A percentile compares a stretch with the other conserved stretches of the same genome.
Conservation (phyloP, 2,113 vertebrate genomes). For the Rallus limicola region DNA sequence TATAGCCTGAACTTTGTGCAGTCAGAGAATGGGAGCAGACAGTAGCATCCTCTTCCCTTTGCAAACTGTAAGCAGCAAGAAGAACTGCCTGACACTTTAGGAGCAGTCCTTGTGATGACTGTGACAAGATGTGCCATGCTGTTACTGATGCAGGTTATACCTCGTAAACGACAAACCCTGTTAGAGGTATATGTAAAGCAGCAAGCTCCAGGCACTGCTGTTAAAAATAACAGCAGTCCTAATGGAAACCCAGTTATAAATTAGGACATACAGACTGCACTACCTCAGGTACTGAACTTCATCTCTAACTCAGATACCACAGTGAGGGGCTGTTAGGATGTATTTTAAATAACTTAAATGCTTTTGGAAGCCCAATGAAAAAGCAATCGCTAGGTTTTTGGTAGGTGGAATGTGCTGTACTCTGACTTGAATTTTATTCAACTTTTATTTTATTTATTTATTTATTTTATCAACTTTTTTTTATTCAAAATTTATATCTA, state of each 20-base stretch:
- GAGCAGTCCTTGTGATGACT: neutral
- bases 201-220: neutral
- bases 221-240: neutral
- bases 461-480: too few species aligned
- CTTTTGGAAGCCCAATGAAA: neutral
- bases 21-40: neutral
- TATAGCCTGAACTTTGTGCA: neutral
- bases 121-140: neutral
- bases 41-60: neutral
- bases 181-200: neutral
- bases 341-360: neutral
- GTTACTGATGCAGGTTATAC: neutral
- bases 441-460: too few species aligned
- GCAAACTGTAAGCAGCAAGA: neutral
- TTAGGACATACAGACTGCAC: neutral
- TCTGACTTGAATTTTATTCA: neutral
- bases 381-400: neutral
- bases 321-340: neutral
- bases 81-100: neutral
- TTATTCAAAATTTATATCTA: neutral
- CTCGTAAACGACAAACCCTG: fast-evolving
- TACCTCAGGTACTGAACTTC: neutral
- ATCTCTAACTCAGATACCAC: neutral
- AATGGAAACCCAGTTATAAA: neutral
- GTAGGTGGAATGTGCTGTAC: neutral